phyloP scores from a whole-genome alignment of 2,888 invertebrate species.

The Stegana nigrithorax region DNA sequence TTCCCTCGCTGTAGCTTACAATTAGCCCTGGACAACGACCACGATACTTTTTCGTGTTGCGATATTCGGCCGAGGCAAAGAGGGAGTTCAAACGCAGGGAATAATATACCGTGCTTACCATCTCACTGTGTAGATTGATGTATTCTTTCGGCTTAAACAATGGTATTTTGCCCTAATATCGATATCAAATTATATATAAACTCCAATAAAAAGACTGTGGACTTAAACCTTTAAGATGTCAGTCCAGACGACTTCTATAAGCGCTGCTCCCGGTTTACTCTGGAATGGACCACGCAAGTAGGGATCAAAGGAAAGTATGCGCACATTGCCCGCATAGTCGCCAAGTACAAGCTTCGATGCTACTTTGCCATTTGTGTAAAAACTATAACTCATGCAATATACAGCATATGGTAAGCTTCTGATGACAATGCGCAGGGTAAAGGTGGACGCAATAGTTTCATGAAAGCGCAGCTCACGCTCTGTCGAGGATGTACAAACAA shows the following conservation, averaged over 20 bases:
- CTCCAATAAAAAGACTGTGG: background rate
- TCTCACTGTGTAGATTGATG: slow-evolving; percentile 73
- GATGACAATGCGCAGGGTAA: slow-evolving; percentile 78
- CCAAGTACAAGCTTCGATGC: slow-evolving; percentile 75
- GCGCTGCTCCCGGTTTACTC: slow-evolving; percentile 74
- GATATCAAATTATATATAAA: background rate
- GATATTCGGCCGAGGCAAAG: slow-evolving; percentile 77
- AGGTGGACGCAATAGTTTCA: slow-evolving; percentile 80
- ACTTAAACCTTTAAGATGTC: slow-evolving; percentile 70
- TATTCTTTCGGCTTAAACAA: slow-evolving; percentile 72
- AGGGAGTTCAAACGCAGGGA: slow-evolving; percentile 76
- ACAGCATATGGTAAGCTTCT: slow-evolving; percentile 70
- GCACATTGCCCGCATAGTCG: slow-evolving; percentile 79
- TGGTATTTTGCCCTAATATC: slow-evolving; percentile 68
- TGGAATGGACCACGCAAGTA: slow-evolving; percentile 78
- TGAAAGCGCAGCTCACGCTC: slow-evolving; percentile 85
- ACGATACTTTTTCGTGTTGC: slow-evolving; percentile 61
- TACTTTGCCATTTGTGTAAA: slow-evolving; percentile 43
- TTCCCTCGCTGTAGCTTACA: slow-evolving; percentile 52
- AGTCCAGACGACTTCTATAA: slow-evolving; percentile 73
- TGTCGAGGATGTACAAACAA: slow-evolving; percentile 81
- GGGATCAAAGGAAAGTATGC: slow-evolving; percentile 74
- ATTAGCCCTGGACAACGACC: slow-evolving; percentile 62
- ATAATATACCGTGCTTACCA: slow-evolving; percentile 79
- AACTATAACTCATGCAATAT: slow-evolving; percentile 61